Conservation (phyloP, 2,113 vertebrate species). For the Barbus barbus region DNA sequence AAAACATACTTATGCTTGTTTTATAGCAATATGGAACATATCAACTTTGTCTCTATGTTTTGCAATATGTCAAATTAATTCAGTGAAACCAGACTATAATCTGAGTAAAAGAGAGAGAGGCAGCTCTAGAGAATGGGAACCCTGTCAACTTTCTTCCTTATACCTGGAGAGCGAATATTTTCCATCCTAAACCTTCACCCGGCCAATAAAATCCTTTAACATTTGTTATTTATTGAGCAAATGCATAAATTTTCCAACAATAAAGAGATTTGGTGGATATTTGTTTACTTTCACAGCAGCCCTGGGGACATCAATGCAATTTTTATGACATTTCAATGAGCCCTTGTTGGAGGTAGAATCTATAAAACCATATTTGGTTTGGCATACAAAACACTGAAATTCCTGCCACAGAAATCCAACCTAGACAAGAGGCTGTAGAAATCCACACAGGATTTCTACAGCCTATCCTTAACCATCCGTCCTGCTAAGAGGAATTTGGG, state of each 20-base stretch:
- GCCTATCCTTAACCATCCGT: constrained; percentile 12
- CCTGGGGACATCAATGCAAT: neutral
- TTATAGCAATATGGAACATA: neutral
- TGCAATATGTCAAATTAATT: neutral
- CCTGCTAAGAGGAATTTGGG: neutral
- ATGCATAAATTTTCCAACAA: constrained; percentile 34
- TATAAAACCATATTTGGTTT: constrained; percentile 40
- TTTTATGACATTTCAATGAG: constrained; percentile 39
- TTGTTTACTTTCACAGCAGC: constrained; percentile 33
- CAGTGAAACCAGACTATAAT: neutral
- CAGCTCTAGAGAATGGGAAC: neutral
- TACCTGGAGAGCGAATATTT: constrained; percentile 3
- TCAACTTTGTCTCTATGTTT: neutral
- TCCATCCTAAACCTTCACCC: constrained; percentile 4
- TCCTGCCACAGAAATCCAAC: constrained; percentile 12
- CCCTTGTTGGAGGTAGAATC: constrained; percentile 26
- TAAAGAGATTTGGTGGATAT: constrained; percentile 23
- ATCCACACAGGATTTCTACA: neutral
- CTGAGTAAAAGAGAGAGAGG: neutral
- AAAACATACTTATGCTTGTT: neutral
- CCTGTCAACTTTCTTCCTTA: constrained; percentile 1
- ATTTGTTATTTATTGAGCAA: constrained; percentile 12
- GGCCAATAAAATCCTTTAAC: constrained; percentile 25
- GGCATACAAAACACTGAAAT: constrained; percentile 11
- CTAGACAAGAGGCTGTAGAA: constrained; percentile 2